A percentile compares a stretch with the other conserved stretches of the same genome.
These are phyloP conservation scores for Vanessa cardui DNA, from an alignment of 2,888 invertebrate genomes.

Conservation along the genomic window DNA sequence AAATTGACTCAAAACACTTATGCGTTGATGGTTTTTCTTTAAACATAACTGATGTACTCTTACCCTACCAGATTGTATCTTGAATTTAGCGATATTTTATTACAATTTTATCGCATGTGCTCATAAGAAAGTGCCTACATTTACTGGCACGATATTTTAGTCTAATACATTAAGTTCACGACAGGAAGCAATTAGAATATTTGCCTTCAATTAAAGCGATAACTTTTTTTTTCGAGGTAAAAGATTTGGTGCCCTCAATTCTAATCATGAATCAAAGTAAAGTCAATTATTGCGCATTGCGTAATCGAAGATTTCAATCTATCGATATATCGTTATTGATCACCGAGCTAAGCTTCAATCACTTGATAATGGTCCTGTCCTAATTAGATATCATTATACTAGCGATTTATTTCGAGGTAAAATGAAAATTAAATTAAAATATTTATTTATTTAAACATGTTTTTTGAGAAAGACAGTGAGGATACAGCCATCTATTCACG, in stretches of 20 bases:
- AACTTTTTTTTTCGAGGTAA: background rate
- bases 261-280: slow-evolving; percentile 2
- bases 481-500: too few species aligned
- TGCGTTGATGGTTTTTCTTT: background rate
- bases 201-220: slow-evolving; percentile 3
- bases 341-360: background rate
- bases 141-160: background rate
- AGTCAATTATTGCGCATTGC: background rate
- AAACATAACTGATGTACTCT: background rate
- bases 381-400: background rate
- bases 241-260: background rate
- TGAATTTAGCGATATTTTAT: background rate
- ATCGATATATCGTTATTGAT: background rate
- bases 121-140: slow-evolving; percentile 6
- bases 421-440: too few species aligned
- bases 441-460: too few species aligned
- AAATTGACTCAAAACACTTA: background rate
- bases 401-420: too few species aligned
- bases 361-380: background rate
- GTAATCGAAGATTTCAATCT: background rate
- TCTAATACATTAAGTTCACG: background rate
- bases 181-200: slow-evolving; percentile 9
- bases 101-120: background rate
- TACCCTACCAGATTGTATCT: background rate
- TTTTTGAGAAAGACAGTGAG: too few species aligned